Evolutionary conservation across 53 echinoderm and acorn worm species (phyloP).

Genomic region (Luidia sarsii): DNA sequence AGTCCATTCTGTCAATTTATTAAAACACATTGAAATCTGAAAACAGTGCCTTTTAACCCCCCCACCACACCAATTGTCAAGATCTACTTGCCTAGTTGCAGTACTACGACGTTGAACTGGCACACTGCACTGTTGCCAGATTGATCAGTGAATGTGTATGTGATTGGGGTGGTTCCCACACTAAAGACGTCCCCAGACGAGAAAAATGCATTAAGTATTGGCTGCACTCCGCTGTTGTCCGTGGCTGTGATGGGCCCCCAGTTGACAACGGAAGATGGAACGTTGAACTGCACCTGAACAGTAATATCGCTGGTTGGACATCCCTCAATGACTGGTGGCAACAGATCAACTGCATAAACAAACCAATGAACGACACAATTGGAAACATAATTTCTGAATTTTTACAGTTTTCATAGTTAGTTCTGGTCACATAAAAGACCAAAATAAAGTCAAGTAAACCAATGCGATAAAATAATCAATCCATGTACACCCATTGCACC

Average conservation of each 20-base stretch:
- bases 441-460: no score
- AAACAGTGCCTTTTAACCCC: no score
- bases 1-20: no score
- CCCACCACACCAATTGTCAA: no score
- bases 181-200: background rate
- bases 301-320: slow-evolving; percentile 3
- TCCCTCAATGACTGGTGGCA: background rate
- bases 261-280: background rate
- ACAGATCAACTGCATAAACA: background rate
- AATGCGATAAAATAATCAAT: no score
- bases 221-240: background rate
- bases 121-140: slow-evolving; percentile 1
- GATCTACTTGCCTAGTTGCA: background rate
- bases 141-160: background rate
- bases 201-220: background rate
- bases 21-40: no score
- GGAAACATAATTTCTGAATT: no score
- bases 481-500: no score
- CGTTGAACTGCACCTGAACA: background rate
- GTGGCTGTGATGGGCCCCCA: background rate
- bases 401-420: no score
- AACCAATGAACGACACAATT: no score
- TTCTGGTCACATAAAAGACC: no score
- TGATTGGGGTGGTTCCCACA: slow-evolving; percentile 10
- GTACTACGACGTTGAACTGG: background rate